Percentiles rank a stretch among this genome's conserved stretches.
Evolutionary conservation across 1,140 invertebrate genomes (phyloP).

Genomic region (Mycetomoellerius zeteki): DNA sequence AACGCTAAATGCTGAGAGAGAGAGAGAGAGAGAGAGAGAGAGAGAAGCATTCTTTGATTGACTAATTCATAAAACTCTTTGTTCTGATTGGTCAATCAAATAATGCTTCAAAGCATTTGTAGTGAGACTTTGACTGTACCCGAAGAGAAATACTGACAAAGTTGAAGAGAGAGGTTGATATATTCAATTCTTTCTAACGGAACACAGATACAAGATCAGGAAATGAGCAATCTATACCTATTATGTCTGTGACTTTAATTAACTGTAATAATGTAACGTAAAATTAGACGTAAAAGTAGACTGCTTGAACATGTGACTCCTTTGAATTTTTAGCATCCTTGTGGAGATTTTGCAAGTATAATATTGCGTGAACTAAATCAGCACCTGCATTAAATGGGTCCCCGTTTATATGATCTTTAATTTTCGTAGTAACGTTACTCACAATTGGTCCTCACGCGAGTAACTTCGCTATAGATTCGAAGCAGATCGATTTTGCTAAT

Average conservation of each 20-base stretch:
- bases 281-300: not conserved
- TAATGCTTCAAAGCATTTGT: no score
- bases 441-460: constrained; percentile 5
- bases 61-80: no score
- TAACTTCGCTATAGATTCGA: constrained; percentile 6
- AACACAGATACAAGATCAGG: no score
- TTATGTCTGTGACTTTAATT: not conserved
- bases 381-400: not conserved
- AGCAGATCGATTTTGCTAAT: constrained; percentile 57
- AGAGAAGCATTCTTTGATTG: no score
- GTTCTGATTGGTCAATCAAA: no score
- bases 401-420: not conserved
- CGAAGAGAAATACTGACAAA: no score
- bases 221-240: no score
- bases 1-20: no score
- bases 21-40: no score
- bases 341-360: not conserved
- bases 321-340: not conserved
- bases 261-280: not conserved
- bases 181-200: no score
- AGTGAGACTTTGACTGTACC: no score
- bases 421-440: not conserved
- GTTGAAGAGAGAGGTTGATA: no score
- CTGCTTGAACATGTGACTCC: not conserved
- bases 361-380: not conserved